phyloP scores from a whole-genome alignment of 30 jellyfish, hydroid and myxozoan genomes.

The Chrysaora quinquecirrha region DNA sequence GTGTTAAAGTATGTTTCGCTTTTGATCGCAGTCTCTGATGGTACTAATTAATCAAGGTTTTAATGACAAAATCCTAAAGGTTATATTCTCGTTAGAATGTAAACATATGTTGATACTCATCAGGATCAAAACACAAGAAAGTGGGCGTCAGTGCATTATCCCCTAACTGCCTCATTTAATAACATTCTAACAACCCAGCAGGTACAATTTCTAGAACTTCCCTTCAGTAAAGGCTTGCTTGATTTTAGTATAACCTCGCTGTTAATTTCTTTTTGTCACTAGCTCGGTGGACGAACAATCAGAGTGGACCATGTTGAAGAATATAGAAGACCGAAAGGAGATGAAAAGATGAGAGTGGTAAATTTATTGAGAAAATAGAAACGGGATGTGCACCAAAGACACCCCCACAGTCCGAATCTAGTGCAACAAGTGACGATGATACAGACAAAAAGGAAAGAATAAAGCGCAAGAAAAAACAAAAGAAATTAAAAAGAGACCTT shows the following conservation, averaged over 20 bases:
- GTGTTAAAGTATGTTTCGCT: no score
- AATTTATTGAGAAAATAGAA: conserved; percentile 80
- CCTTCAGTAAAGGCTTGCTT: neutral
- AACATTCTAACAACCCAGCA: neutral
- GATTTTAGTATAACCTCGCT: neutral
- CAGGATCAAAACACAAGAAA: no score
- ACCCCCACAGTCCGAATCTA: conserved; percentile 59
- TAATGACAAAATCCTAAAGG: no score
- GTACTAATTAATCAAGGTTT: no score
- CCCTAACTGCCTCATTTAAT: neutral
- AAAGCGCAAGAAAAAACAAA: conserved; percentile 46
- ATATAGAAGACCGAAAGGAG: conserved; percentile 93
- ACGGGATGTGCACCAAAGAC: conserved; percentile 94
- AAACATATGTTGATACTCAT: no score
- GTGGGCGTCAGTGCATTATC: no score
- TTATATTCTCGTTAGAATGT: no score
- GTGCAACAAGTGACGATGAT: no score
- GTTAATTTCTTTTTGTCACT: neutral
- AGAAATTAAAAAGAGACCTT: conserved; percentile 1
- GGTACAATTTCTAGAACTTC: no score
- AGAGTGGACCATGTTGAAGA: conserved; percentile 98
- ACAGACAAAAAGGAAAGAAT: conserved; percentile 2
- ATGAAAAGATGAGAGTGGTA: conserved; percentile 94
- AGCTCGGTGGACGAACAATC: conserved; percentile 98
- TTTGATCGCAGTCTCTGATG: no score